Percentiles rank a stretch among this genome's conserved stretches.
Evolutionary conservation across 2,888 invertebrate species (phyloP).

Genomic region (Trileptium ribeirensis): DNA sequence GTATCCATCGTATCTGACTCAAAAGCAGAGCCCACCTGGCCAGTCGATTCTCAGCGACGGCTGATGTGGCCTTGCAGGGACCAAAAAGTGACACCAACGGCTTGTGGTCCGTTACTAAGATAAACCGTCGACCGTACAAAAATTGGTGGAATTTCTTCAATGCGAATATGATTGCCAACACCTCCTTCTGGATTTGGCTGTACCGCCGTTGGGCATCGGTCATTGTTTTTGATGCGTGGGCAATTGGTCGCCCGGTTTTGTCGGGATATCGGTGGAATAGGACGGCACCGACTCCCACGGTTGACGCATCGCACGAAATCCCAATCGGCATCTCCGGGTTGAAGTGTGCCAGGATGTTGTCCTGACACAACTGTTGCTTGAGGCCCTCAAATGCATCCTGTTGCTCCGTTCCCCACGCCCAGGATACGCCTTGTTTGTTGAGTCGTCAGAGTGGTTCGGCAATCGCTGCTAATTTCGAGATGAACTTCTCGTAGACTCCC

Average conservation of each 20-base stretch:
- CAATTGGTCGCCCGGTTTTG: constrained; percentile 32
- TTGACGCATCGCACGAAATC: constrained; percentile 12
- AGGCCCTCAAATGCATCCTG: neutral
- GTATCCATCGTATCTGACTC: neutral
- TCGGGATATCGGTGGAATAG: constrained; percentile 32
- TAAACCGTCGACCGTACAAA: constrained; percentile 33
- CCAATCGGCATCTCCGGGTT: neutral
- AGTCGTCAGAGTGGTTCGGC: neutral
- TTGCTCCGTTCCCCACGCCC: neutral
- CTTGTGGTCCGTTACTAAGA: constrained; percentile 34
- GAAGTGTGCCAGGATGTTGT: neutral
- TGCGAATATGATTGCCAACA: constrained; percentile 34
- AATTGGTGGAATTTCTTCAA: constrained; percentile 40
- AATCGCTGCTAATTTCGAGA: neutral
- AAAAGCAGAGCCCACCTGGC: constrained; percentile 29
- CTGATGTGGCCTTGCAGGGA: constrained; percentile 12
- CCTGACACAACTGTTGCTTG: neutral
- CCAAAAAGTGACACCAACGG: constrained; percentile 33
- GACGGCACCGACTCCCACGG: constrained; percentile 19
- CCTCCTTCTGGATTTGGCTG: constrained; percentile 39
- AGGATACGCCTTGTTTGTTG: neutral
- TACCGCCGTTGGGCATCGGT: constrained; percentile 35
- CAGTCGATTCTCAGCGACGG: constrained; percentile 25
- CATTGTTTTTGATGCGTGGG: constrained; percentile 36
- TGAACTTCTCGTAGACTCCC: neutral